Percentiles rank a stretch among this genome's conserved stretches.
Conservation (phyloP, 2,113 vertebrate genomes). For the Strix aluco region DNA sequence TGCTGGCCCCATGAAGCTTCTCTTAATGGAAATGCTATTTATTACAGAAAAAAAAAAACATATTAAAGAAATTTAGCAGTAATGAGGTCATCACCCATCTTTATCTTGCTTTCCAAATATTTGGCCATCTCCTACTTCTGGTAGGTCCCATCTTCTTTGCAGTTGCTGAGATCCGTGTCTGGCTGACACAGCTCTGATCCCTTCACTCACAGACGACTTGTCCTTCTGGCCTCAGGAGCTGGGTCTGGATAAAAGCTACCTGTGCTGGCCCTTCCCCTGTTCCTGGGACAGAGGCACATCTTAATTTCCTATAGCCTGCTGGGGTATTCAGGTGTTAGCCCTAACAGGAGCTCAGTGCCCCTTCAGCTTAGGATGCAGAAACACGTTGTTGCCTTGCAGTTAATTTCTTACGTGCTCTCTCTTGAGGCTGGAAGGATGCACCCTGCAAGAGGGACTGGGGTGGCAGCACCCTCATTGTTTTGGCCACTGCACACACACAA, state of each 20-base stretch:
- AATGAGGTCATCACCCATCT: not conserved
- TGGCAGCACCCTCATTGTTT: not conserved
- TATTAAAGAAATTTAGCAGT: not conserved
- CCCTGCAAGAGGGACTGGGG: not conserved
- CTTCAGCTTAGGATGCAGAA: not conserved
- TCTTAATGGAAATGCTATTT: not conserved
- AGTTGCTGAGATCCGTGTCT: fast-evolving
- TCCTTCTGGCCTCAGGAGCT: not conserved
- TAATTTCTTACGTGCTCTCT: fast-evolving
- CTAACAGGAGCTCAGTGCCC: not conserved
- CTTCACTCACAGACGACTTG: not conserved
- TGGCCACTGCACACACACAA: not conserved
- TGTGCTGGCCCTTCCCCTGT: not conserved
- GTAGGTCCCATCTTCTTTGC: not conserved
- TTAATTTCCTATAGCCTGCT: not conserved
- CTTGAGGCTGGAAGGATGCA: not conserved
- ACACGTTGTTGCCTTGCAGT: fast-evolving
- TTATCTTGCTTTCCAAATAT: not conserved
- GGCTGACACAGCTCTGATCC: not conserved
- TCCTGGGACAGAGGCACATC: not conserved
- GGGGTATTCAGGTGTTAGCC: not conserved
- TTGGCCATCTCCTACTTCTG: not conserved
- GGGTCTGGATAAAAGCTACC: not conserved
- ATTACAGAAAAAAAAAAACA: not conserved
- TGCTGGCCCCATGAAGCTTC: not conserved